Conservation (phyloP, 2,113 vertebrate genomes). For the Prionailurus bengalensis region DNA sequence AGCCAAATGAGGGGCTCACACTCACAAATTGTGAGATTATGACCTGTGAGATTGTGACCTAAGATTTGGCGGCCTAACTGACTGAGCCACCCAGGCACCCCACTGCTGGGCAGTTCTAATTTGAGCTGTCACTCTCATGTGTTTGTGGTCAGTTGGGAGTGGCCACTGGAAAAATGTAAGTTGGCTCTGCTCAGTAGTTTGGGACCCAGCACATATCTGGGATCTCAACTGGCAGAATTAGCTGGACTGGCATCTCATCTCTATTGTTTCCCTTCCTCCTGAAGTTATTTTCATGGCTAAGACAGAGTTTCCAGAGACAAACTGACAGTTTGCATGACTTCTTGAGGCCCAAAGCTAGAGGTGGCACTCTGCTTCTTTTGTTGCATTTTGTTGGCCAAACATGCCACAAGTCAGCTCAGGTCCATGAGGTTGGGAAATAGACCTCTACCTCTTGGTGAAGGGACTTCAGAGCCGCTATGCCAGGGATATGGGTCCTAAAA, state of each 20-base stretch:
- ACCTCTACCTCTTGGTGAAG: rapidly evolving
- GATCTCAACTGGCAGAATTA: background rate
- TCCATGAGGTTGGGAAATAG: background rate
- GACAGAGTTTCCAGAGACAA: background rate
- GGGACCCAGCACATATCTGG: background rate
- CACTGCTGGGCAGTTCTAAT: background rate
- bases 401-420: background rate
- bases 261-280: background rate
- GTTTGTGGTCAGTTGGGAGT: background rate
- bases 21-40: too few relatives aligned
- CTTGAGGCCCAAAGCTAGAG: background rate
- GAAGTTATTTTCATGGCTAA: background rate
- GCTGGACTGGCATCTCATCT: background rate
- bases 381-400: background rate
- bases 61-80: too few relatives aligned
- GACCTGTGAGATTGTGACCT: too few relatives aligned
- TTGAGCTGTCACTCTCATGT: background rate
- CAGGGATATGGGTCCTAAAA: background rate
- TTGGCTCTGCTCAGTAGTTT: background rate
- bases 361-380: rapidly evolving
- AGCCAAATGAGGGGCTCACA: too few relatives aligned
- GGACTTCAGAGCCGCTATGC: background rate
- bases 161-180: background rate
- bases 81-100: too few relatives aligned
- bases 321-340: background rate